phyloP scores from a whole-genome alignment of 2,888 invertebrate species.

The Psylliodes chrysocephalus region DNA sequence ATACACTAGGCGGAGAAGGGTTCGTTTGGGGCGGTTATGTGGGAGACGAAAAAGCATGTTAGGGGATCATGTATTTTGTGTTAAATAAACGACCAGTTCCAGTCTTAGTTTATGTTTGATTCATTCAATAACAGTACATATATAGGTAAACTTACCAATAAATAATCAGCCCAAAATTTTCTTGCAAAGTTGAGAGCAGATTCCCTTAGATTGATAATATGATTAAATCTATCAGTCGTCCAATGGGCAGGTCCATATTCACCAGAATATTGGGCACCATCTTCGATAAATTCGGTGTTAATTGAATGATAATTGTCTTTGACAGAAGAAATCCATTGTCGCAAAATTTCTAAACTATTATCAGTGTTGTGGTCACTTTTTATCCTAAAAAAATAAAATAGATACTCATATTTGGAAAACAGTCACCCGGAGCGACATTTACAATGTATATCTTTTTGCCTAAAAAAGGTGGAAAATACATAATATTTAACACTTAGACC shows the following conservation, averaged over 20 bases:
- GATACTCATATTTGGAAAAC: too few relatives aligned
- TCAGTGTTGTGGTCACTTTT: conserved; percentile 89
- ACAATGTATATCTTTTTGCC: too few relatives aligned
- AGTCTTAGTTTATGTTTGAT: too few relatives aligned
- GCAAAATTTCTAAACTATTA: conserved; percentile 76
- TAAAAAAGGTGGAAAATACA: too few relatives aligned
- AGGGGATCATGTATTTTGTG: too few relatives aligned
- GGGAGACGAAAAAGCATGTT: too few relatives aligned
- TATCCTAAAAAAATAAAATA: conserved; percentile 74
- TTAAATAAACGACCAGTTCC: too few relatives aligned
- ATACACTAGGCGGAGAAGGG: too few relatives aligned
- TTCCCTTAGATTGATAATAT: conserved; percentile 84
- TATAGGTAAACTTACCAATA: conserved; percentile 80
- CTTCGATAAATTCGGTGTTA: conserved; percentile 67
- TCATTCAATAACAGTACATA: too few relatives aligned
- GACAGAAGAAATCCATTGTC: conserved; percentile 75
- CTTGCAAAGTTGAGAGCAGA: conserved; percentile 77
- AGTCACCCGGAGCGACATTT: too few relatives aligned
- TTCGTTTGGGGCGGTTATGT: too few relatives aligned
- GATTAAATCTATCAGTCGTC: conserved; percentile 78
- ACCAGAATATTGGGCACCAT: conserved; percentile 66
- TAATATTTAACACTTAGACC: too few relatives aligned
- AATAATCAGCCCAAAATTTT: conserved; percentile 86
- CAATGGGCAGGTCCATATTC: conserved; percentile 78
- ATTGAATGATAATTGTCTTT: conserved; percentile 77